These are phyloP conservation scores for Cottus gobio DNA, from an alignment of 2,113 vertebrate genomes.

Conservation along the genomic window DNA sequence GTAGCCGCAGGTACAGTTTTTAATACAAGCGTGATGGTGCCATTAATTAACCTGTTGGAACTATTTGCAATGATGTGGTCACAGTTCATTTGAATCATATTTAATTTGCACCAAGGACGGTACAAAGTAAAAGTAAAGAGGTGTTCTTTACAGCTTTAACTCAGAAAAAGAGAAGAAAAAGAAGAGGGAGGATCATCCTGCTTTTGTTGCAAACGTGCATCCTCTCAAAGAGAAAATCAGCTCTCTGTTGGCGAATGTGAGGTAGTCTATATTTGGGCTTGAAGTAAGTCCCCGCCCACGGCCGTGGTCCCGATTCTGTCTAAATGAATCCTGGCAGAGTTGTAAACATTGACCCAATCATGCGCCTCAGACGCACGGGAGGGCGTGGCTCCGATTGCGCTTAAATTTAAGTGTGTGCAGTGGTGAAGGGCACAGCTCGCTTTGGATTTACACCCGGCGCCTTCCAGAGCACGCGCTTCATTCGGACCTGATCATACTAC, in stretches of 20 bases:
- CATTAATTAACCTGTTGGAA: not conserved
- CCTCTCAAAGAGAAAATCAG: not conserved
- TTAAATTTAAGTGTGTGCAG: conserved; percentile 68
- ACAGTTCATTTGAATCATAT: no score
- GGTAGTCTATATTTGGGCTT: conserved; percentile 31
- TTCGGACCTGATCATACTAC: not conserved
- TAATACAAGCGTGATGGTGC: not conserved
- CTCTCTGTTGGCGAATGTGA: not conserved
- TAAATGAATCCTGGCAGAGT: conserved; percentile 51
- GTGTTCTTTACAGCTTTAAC: not conserved
- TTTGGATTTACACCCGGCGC: conserved; percentile 23
- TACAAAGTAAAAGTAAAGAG: not conserved
- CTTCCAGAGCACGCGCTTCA: not conserved
- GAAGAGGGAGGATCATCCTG: not conserved
- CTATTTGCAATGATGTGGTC: not conserved
- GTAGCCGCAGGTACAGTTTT: not conserved
- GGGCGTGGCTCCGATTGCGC: conserved; percentile 70
- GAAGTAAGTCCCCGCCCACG: conserved; percentile 36
- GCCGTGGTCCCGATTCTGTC: conserved; percentile 10
- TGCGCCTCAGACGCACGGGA: conserved; percentile 63
- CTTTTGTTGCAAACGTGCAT: not conserved
- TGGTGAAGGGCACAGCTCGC: conserved; percentile 27
- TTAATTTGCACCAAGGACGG: not conserved
- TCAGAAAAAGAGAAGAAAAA: not conserved
- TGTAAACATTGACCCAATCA: conserved; percentile 75